A percentile compares a stretch with the other conserved stretches of the same genome.
Conservation (phyloP, 35 echinoderm and acorn worm species). For the Patiria miniata region DNA sequence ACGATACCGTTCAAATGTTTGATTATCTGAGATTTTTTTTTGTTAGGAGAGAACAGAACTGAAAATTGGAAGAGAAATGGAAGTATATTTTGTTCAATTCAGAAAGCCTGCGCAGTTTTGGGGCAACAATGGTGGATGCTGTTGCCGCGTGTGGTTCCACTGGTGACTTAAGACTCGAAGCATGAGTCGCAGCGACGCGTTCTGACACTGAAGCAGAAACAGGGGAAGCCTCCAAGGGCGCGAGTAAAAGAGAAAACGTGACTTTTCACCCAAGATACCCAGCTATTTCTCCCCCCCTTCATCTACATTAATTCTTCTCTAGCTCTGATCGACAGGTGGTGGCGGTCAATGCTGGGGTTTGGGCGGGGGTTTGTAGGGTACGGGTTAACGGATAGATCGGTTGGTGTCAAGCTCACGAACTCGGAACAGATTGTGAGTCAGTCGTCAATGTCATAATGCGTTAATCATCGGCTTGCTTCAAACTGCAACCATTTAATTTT, state of each 20-base stretch:
- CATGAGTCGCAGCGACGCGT: not conserved
- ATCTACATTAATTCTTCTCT: not conserved
- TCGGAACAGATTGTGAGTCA: not conserved
- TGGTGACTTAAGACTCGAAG: conserved; percentile 1
- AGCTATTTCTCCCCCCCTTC: not conserved
- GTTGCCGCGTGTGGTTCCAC: conserved; percentile 13
- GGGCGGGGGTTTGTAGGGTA: not conserved
- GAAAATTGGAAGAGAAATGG: too few relatives aligned
- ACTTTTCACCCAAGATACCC: conserved; percentile 25
- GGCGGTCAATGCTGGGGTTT: not conserved
- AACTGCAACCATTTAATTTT: too few relatives aligned
- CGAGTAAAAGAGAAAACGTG: conserved; percentile 6
- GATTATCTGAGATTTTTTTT: too few relatives aligned
- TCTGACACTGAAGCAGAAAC: not conserved
- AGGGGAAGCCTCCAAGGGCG: conserved; percentile 3
- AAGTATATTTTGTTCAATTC: not conserved
- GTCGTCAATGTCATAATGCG: not conserved
- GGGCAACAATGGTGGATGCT: not conserved
- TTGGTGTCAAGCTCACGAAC: not conserved
- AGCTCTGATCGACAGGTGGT: conserved; percentile 17
- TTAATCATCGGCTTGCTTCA: not conserved
- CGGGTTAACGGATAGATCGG: not conserved
- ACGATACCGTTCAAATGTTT: too few relatives aligned
- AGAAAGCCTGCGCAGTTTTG: not conserved
- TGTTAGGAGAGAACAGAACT: too few relatives aligned